These are phyloP conservation scores for Rhagium mordax DNA, from an alignment of 2,888 invertebrate species.

Conservation along the genomic window DNA sequence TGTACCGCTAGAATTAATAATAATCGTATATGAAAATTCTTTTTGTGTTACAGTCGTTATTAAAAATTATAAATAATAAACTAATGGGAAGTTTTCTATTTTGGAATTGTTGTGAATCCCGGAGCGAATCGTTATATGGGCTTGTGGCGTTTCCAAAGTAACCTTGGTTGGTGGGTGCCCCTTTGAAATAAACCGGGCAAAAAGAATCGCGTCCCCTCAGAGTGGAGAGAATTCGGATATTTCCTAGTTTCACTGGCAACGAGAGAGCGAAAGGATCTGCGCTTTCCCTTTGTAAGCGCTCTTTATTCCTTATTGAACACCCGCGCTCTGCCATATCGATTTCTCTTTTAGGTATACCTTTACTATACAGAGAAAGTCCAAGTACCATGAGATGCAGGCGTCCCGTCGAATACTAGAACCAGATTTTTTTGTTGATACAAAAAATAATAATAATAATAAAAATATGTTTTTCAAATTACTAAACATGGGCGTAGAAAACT, in stretches of 20 bases:
- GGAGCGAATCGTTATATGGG: slow-evolving; percentile 2
- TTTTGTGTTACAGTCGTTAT: neutral
- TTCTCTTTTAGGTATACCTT: slow-evolving; percentile 56
- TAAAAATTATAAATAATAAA: neutral
- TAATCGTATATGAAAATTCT: no score
- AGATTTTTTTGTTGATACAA: neutral
- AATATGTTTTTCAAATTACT: neutral
- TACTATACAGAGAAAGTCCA: slow-evolving; percentile 52
- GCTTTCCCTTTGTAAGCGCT: slow-evolving; percentile 59
- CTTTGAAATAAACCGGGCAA: slow-evolving; percentile 5
- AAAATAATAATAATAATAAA: no score
- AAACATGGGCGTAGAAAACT: neutral
- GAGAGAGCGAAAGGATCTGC: slow-evolving; percentile 60
- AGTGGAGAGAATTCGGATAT: neutral
- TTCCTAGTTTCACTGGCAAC: slow-evolving; percentile 58
- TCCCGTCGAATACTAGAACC: neutral
- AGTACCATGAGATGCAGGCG: neutral
- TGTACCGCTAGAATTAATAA: no score
- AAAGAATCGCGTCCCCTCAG: neutral
- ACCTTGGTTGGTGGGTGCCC: slow-evolving; percentile 6
- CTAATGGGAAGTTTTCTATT: no score
- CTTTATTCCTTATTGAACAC: slow-evolving; percentile 61
- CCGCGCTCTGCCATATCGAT: slow-evolving; percentile 59
- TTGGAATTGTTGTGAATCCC: neutral
- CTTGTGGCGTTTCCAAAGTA: neutral